Conservation (phyloP, 2,797 vertebrate genomes). For the Pogonophryne albipinna region DNA sequence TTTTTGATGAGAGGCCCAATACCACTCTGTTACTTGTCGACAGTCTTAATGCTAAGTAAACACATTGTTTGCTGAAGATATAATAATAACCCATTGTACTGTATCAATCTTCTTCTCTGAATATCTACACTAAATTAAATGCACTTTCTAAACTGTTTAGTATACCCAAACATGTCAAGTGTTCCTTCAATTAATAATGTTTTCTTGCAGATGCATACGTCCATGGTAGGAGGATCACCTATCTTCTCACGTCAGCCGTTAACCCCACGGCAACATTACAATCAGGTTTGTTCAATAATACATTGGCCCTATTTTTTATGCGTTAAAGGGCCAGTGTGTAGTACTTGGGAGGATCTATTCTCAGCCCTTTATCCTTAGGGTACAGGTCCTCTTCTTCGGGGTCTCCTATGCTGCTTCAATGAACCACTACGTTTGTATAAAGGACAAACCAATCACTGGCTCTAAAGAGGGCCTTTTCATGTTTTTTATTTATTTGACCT, state of each 20-base stretch:
- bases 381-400: too few relatives aligned
- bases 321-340: background rate
- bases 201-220: conserved; percentile 69
- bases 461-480: too few relatives aligned
- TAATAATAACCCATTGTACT: background rate
- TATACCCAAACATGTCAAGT: too few relatives aligned
- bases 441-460: too few relatives aligned
- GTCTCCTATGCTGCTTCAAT: too few relatives aligned
- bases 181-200: background rate
- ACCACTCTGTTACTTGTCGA: background rate
- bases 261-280: conserved; percentile 72
- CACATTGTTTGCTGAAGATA: background rate
- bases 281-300: conserved; percentile 72
- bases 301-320: background rate
- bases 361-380: too few relatives aligned
- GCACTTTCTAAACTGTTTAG: background rate
- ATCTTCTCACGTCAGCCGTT: conserved; percentile 79
- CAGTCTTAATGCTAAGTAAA: background rate
- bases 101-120: background rate
- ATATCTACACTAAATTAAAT: background rate
- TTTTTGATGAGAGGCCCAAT: background rate
- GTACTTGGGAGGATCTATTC: too few relatives aligned
- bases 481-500: too few relatives aligned
- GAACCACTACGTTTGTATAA: too few relatives aligned
- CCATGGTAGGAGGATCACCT: conserved; percentile 75